Base-by-base conservation (phyloP, 2,888 invertebrate genomes). In the Lepidochrysops patricia region DNA sequence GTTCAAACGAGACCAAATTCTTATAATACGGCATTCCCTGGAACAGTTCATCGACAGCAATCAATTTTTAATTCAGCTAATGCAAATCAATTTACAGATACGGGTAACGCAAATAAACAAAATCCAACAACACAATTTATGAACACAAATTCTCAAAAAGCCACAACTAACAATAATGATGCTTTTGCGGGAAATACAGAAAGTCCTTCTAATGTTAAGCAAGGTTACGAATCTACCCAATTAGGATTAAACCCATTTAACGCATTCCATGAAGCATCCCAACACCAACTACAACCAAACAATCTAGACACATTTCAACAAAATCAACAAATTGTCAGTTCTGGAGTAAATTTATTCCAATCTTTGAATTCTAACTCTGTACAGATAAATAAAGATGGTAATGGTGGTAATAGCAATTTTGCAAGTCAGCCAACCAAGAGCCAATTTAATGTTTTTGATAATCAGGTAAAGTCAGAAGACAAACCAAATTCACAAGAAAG, bases 1-100 rank as follows among this genome's bases (percentile, higher is more conserved):
- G 6, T 23, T 23, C 27, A 57, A 54, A 27, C 29, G 9, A 62
- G 58, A 49, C 61, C 61, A 37, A 64, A 52, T 60, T 62, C 63
- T 15, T 62, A 60, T 29, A 63, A 61, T 15, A 25, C 54, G 19
- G 54, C 60, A 15, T 19, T 50, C 5, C 19, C 49, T 34, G 61
- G 59, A 19, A 9, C 19, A 19, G 9, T 43, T 43, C 32, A 57
- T 37, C 12, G 27, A 12, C 27, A 48, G 5, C 48, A 48, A 57
- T 5, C 48, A 29, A 7, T 19, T 43, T 0, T 27, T 15, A n/a
- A 27, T 6, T 26, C 43, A 48, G 29, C 37, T n/a, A 27, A 57
- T 23, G 43, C 12, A 43, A 57, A 57, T 57, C 29, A 57, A 13
- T 48, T 48, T 29, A 27, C 19, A 9, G 19, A 19, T 43, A 43